phyloP scores from a whole-genome alignment of 2,113 vertebrate genomes.

The Etia nguti region DNA sequence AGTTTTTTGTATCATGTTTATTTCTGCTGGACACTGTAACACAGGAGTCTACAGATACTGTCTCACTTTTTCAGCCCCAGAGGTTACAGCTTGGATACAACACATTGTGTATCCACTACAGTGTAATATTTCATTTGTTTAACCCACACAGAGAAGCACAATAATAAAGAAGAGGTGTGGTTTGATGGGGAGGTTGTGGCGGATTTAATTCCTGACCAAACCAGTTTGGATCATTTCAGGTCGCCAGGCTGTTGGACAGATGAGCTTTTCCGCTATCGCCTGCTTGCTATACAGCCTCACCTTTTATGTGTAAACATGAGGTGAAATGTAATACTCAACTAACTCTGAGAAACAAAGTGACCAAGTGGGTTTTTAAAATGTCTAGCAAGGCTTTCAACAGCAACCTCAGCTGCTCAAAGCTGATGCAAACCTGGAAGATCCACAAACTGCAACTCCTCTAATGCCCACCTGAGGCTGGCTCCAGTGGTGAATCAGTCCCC shows the following conservation, averaged over 20 bases:
- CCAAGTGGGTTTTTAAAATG: rapidly evolving
- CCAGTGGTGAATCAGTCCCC: background rate
- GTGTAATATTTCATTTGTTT: background rate
- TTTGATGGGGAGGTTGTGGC: background rate
- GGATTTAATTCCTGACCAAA: background rate
- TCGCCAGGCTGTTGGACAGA: background rate
- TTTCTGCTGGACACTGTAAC: background rate
- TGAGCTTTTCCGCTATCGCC: background rate
- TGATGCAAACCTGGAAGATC: background rate
- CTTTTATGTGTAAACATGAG: background rate
- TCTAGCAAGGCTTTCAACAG: background rate
- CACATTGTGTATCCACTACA: background rate
- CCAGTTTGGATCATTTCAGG: background rate
- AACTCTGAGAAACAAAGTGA: background rate
- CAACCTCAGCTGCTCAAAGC: background rate
- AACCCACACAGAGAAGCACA: background rate
- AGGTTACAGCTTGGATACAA: background rate
- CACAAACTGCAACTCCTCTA: background rate
- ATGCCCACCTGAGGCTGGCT: background rate
- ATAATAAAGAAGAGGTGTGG: background rate
- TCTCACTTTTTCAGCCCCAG: background rate
- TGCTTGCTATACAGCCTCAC: background rate
- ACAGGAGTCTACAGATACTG: background rate
- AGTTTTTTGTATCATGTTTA: background rate
- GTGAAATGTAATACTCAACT: background rate